A percentile compares a stretch with the other conserved stretches of the same genome.
phyloP scores from a whole-genome alignment of 2,797 vertebrate species.

The Pagetopsis macropterus region DNA sequence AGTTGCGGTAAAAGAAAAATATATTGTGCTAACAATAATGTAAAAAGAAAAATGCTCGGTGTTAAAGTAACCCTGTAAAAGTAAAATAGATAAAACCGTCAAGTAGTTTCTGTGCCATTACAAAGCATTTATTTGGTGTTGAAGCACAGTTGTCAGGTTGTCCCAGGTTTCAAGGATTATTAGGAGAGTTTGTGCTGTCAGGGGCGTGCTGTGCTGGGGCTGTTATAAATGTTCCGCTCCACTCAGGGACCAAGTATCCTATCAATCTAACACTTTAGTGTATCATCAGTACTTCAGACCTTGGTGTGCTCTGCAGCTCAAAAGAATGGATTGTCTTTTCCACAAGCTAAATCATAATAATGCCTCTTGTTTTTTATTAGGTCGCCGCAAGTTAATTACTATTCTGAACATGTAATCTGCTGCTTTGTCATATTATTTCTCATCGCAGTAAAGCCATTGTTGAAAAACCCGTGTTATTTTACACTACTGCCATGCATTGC shows the following conservation, averaged over 20 bases:
- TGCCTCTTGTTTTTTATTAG: constrained; percentile 21
- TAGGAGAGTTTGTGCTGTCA: constrained; percentile 66
- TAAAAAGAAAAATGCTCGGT: constrained; percentile 32
- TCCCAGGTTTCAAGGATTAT: constrained; percentile 71
- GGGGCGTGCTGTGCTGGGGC: constrained; percentile 53
- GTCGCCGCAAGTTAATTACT: constrained; percentile 17
- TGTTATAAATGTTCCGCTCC: constrained; percentile 66
- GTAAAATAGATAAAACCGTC: constrained; percentile 30
- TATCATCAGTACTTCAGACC: constrained; percentile 58
- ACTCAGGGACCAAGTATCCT: constrained; percentile 63
- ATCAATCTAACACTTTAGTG: constrained; percentile 72
- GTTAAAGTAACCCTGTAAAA: constrained; percentile 25
- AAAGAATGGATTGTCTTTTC: constrained; percentile 38
- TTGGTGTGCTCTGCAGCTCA: constrained; percentile 48
- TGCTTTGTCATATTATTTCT: constrained; percentile 22
- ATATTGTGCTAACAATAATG: constrained; percentile 9
- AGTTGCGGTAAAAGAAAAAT: constrained; percentile 11
- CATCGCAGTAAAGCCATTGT: not conserved
- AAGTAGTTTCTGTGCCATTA: constrained; percentile 23
- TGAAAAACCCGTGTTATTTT: constrained; percentile 31
- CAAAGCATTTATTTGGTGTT: constrained; percentile 31
- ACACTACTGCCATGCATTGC: constrained; percentile 10
- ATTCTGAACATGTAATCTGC: constrained; percentile 9
- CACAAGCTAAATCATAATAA: constrained; percentile 33
- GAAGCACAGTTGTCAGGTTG: constrained; percentile 43